Evolutionary conservation across 2,888 invertebrate genomes (phyloP).

Genomic region (Parnassius glacialis): DNA sequence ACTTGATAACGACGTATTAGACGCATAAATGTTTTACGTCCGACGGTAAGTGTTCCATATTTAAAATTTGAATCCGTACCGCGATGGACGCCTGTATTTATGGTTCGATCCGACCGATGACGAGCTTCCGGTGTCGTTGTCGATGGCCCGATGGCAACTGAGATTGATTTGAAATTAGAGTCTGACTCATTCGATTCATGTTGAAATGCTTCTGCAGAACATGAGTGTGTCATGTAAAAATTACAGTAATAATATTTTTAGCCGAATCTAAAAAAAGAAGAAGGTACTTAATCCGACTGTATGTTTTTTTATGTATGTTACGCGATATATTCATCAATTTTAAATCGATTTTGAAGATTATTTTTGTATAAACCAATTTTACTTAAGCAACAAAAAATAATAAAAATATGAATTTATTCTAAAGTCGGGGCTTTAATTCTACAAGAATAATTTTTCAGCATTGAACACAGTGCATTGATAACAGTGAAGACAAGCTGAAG

Average conservation of each 20-base stretch:
- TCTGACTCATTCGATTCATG: slow-evolving; percentile 20
- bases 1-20: slow-evolving; percentile 74
- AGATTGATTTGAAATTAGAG: slow-evolving; percentile 28
- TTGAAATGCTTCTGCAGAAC: slow-evolving; percentile 7
- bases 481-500: too few species aligned
- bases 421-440: too few species aligned
- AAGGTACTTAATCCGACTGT: too few species aligned
- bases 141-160: slow-evolving; percentile 19
- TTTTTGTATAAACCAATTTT: too few species aligned
- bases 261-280: too few species aligned
- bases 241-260: background rate
- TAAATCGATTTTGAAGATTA: too few species aligned
- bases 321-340: too few species aligned
- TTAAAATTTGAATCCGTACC: slow-evolving; percentile 51
- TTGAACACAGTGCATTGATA: too few species aligned
- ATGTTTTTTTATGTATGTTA: too few species aligned
- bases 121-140: slow-evolving; percentile 41
- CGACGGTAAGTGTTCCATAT: slow-evolving; percentile 67
- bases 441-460: too few species aligned
- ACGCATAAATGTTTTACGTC: slow-evolving; percentile 67
- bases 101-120: slow-evolving; percentile 35
- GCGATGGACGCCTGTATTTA: slow-evolving; percentile 42
- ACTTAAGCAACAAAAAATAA: too few species aligned
- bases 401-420: too few species aligned
- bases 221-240: slow-evolving; percentile 11